These are phyloP conservation scores for Hipposideros armiger DNA, from an alignment of 2,113 vertebrate species.

Conservation along the genomic window DNA sequence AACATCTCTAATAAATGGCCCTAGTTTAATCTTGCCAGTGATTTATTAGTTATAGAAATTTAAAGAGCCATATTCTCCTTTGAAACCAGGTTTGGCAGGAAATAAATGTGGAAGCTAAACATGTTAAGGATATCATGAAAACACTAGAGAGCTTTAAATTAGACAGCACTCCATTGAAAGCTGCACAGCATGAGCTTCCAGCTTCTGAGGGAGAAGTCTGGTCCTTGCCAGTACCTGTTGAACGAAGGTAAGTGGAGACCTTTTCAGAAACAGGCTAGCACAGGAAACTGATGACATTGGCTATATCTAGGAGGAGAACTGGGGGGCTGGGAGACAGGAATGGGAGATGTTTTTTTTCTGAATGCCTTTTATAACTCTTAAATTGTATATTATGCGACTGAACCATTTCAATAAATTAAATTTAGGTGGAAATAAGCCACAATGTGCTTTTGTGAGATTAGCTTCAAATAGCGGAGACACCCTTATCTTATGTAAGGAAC, in stretches of 20 bases:
- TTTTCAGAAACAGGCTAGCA: not conserved
- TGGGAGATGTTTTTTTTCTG: not conserved
- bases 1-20: not conserved
- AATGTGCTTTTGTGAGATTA: not conserved
- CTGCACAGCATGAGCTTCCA: constrained; percentile 90
- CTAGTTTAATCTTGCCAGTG: not conserved
- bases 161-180: constrained; percentile 91
- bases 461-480: not conserved
- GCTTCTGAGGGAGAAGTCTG: constrained; percentile 92
- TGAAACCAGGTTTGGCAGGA: constrained; percentile 95
- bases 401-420: not conserved
- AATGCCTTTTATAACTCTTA: constrained; percentile 1
- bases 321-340: not conserved
- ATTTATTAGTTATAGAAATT: constrained; percentile 26
- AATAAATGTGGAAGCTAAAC: constrained; percentile 95
- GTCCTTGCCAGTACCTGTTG: constrained; percentile 93
- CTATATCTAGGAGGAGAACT: not conserved
- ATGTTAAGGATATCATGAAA: constrained; percentile 96
- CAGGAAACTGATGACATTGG: not conserved
- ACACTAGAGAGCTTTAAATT: constrained; percentile 96
- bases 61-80: constrained; percentile 44
- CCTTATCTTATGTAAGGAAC: not conserved
- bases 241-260: constrained; percentile 91
- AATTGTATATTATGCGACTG: not conserved
- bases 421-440: not conserved